These are phyloP conservation scores for Alcedo atthis DNA, from an alignment of 2,797 vertebrate genomes.

Conservation along the genomic window DNA sequence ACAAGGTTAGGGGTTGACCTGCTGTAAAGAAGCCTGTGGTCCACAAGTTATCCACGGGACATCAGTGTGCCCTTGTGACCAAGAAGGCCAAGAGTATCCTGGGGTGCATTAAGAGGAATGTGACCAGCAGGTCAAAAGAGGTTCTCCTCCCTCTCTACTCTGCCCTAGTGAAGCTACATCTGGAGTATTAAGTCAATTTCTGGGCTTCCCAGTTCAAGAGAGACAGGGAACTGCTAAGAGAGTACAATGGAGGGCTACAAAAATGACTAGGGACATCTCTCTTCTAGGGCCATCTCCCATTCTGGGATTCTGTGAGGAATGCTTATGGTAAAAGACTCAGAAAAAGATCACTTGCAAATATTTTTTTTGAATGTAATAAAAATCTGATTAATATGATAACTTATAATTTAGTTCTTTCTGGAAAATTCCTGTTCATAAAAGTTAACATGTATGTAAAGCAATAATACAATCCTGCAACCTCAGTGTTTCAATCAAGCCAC, in stretches of 20 bases:
- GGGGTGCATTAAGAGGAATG: neutral
- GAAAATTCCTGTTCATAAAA: neutral
- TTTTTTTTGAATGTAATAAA: neutral
- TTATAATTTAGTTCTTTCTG: neutral
- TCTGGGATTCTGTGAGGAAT: neutral
- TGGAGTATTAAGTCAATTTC: neutral
- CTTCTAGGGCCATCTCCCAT: no score
- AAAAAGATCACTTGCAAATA: neutral
- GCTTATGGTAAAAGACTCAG: neutral
- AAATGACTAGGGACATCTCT: neutral
- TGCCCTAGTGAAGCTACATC: neutral
- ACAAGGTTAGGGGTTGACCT: neutral
- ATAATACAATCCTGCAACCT: neutral
- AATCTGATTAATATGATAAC: neutral
- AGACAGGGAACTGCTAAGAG: neutral
- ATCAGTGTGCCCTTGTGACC: neutral
- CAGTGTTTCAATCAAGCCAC: neutral
- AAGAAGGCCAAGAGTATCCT: neutral
- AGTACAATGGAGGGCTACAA: neutral
- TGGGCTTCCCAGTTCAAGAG: neutral
- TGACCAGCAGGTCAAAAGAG: neutral
- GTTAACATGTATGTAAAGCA: neutral
- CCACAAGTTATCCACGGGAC: neutral
- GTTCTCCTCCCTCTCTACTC: neutral
- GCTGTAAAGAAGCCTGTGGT: neutral